These are phyloP conservation scores for Bothrops alternatus DNA, from an alignment of 2,797 vertebrate species.

Conservation along the genomic window DNA sequence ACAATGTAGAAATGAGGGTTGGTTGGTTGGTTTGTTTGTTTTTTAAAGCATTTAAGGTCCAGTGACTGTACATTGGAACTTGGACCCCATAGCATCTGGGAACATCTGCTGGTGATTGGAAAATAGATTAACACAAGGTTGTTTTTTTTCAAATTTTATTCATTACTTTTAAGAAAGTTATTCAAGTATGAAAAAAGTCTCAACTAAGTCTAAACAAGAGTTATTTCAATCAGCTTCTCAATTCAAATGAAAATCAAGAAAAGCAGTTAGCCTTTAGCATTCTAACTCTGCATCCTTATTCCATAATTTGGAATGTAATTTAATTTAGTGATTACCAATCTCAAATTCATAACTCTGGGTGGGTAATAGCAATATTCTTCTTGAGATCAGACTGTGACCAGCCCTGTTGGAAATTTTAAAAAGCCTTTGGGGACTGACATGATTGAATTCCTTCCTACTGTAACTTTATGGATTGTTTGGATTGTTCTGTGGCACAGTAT, in stretches of 20 bases:
- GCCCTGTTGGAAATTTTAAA: background rate
- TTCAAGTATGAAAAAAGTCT: background rate
- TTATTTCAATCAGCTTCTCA: background rate
- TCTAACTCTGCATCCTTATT: background rate
- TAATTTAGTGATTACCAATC: background rate
- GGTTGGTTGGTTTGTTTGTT: too few relatives aligned
- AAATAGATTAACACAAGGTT: background rate
- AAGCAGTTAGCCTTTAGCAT: background rate
- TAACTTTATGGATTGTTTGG: background rate
- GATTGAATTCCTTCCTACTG: background rate
- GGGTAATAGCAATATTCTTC: background rate
- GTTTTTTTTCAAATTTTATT: background rate
- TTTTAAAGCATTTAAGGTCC: background rate
- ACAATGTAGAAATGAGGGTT: background rate
- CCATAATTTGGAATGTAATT: background rate
- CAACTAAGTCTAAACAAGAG: background rate
- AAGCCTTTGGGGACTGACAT: background rate
- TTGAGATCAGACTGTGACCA: background rate
- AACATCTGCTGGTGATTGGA: background rate
- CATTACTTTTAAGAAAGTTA: background rate
- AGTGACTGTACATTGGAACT: background rate
- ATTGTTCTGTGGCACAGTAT: background rate
- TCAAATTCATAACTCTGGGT: background rate
- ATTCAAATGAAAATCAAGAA: background rate
- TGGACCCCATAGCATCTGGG: background rate